A percentile compares a stretch with the other conserved stretches of the same genome.
phyloP scores from a whole-genome alignment of 2,888 invertebrate genomes.

The Hybos culiciformis region DNA sequence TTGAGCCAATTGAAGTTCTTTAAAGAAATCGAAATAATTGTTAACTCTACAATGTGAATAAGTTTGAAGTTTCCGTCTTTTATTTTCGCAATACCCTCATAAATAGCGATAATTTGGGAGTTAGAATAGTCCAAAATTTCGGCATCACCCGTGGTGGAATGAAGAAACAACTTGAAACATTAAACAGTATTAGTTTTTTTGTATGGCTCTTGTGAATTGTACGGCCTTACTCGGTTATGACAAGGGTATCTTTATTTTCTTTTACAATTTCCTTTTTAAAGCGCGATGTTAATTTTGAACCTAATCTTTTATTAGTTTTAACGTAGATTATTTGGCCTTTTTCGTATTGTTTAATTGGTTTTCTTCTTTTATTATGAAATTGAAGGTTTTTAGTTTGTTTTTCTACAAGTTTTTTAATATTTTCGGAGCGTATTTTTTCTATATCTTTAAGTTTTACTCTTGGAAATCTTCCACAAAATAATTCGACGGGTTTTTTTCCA shows the following conservation, averaged over 20 bases:
- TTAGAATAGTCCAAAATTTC: slow-evolving; percentile 12
- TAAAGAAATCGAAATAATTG: slow-evolving; percentile 4
- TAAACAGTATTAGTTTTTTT: not conserved
- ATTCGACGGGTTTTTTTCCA: slow-evolving; percentile 3
- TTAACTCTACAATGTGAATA: slow-evolving; percentile 9
- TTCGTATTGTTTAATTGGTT: slow-evolving; percentile 4
- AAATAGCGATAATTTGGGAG: slow-evolving; percentile 9
- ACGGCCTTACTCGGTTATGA: slow-evolving; percentile 7
- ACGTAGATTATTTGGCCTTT: slow-evolving; percentile 7
- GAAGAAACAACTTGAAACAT: not conserved
- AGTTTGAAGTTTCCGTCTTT: slow-evolving; percentile 9
- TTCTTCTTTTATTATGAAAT: slow-evolving; percentile 6
- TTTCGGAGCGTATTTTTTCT: slow-evolving; percentile 1
- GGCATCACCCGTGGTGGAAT: not conserved
- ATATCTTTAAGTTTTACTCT: slow-evolving; percentile 2
- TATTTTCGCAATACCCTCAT: slow-evolving; percentile 5
- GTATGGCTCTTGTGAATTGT: slow-evolving; percentile 5
- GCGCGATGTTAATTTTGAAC: slow-evolving; percentile 6
- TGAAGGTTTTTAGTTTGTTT: slow-evolving; percentile 6
- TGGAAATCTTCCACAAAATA: slow-evolving; percentile 4
- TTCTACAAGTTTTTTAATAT: slow-evolving; percentile 4
- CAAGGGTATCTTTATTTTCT: slow-evolving; percentile 9
- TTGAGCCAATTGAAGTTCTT: too few relatives aligned
- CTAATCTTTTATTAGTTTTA: slow-evolving; percentile 9
- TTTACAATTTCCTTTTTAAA: slow-evolving; percentile 9